Percentiles rank a stretch among this genome's conserved stretches.
phyloP scores from a whole-genome alignment of 1,140 invertebrate genomes.

The Trypoxylus dichotomus region DNA sequence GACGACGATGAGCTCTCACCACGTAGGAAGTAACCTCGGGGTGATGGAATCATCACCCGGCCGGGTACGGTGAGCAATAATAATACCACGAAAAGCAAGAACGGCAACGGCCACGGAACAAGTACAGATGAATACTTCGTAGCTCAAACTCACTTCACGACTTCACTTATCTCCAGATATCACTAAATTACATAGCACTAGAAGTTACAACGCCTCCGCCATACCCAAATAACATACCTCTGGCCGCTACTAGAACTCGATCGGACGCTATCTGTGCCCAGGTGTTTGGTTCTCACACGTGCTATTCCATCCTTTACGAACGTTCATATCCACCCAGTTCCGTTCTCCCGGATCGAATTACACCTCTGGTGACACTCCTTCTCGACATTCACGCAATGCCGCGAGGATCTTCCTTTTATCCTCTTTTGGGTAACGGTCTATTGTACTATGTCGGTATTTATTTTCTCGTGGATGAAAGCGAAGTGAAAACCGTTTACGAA shows the following conservation, averaged over 20 bases:
- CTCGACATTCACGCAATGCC: conserved; percentile 32
- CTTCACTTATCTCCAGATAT: conserved; percentile 31
- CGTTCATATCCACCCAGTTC: conserved; percentile 46
- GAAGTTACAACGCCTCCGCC: conserved; percentile 33
- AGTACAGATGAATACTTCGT: conserved; percentile 21
- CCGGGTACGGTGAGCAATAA: background rate
- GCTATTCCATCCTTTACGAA: conserved; percentile 34
- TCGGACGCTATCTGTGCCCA: conserved; percentile 35
- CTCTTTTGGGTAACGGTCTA: background rate
- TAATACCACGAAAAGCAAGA: conserved; percentile 18
- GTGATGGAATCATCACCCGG: conserved; percentile 28
- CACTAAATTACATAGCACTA: conserved; percentile 32
- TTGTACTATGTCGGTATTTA: background rate
- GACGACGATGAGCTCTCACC: background rate
- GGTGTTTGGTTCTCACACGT: conserved; percentile 49
- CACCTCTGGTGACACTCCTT: conserved; percentile 35
- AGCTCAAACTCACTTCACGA: conserved; percentile 20
- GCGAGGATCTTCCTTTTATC: conserved; percentile 31
- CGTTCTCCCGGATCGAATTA: conserved; percentile 45
- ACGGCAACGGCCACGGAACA: background rate
- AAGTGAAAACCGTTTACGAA: background rate
- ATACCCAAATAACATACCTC: conserved; percentile 32
- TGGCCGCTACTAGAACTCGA: conserved; percentile 30
- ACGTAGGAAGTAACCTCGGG: conserved; percentile 28
- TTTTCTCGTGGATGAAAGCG: background rate